phyloP scores from a whole-genome alignment of 2,888 invertebrate species.

The Bruchidius siliquastri region DNA sequence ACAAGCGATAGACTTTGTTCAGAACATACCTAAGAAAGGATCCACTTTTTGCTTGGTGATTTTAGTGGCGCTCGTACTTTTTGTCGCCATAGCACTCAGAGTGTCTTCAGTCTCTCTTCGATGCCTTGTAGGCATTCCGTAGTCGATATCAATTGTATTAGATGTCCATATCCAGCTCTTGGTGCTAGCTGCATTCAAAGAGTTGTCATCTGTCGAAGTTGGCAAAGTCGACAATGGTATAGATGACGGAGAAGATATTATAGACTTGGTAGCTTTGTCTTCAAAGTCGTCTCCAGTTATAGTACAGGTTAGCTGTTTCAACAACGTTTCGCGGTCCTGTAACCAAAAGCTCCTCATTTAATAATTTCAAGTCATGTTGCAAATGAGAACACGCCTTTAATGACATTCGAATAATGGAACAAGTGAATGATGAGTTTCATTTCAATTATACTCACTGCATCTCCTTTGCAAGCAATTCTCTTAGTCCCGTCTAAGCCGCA shows the following conservation, averaged over 20 bases:
- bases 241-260: slow-evolving; percentile 9
- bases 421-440: no score
- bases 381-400: no score
- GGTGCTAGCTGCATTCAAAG: slow-evolving; percentile 24
- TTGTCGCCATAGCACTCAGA: slow-evolving; percentile 32
- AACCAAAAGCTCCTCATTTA: slow-evolving; percentile 1
- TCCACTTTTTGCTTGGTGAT: slow-evolving; percentile 1
- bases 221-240: slow-evolving; percentile 10
- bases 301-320: slow-evolving; percentile 56
- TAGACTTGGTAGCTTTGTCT: slow-evolving; percentile 25
- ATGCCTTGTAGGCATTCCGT: slow-evolving; percentile 44
- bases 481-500: slow-evolving; percentile 71
- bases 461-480: slow-evolving; percentile 69
- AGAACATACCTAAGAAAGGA: slow-evolving; percentile 10
- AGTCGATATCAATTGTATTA: slow-evolving; percentile 43
- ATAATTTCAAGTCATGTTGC: no score
- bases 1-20: no score
- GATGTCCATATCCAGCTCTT: slow-evolving; percentile 45
- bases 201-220: slow-evolving; percentile 16
- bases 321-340: slow-evolving; percentile 59
- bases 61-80: slow-evolving; percentile 24
- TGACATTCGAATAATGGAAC: no score
- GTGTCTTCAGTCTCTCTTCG: slow-evolving; percentile 46
- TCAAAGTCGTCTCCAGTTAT: slow-evolving; percentile 42
- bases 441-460: slow-evolving; percentile 66